phyloP scores from a whole-genome alignment of 2,888 invertebrate genomes.

The Leptothorax acervorum region DNA sequence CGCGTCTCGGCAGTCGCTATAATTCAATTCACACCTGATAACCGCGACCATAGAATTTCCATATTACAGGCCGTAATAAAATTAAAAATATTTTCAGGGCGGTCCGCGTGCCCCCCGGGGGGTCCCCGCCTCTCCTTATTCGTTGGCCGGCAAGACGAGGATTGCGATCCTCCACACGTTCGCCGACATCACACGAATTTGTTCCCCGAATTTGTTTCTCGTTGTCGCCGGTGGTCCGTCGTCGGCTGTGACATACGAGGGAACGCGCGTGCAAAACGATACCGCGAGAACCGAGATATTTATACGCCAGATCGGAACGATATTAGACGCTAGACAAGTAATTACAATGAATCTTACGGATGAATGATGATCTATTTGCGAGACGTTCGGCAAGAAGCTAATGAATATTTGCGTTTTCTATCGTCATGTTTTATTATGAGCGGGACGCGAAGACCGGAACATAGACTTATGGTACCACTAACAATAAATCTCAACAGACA shows the following conservation, averaged over 20 bases:
- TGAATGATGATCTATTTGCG: constrained; percentile 29
- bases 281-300: constrained; percentile 41
- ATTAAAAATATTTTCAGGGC: constrained; percentile 80
- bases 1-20: constrained; percentile 77
- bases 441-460: neutral
- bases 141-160: constrained; percentile 52
- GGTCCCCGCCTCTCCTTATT: constrained; percentile 72
- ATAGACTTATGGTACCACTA: neutral
- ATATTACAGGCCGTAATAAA: constrained; percentile 81
- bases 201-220: constrained; percentile 73
- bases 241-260: constrained; percentile 64
- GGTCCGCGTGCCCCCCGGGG: constrained; percentile 78
- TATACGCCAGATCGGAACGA: constrained; percentile 29
- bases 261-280: constrained; percentile 57
- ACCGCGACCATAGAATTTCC: constrained; percentile 80
- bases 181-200: constrained; percentile 70
- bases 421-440: constrained; percentile 29
- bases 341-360: constrained; percentile 30
- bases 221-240: constrained; percentile 71
- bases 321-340: constrained; percentile 50
- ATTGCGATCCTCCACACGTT: constrained; percentile 63
- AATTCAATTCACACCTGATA: constrained; percentile 84
- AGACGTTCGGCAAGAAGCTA: constrained; percentile 25
- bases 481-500: constrained; percentile 24
- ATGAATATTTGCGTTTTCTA: constrained; percentile 13